A percentile compares a stretch with the other conserved stretches of the same genome.
Conservation (phyloP, 1,140 invertebrate species). For the Papilio glaucus region DNA sequence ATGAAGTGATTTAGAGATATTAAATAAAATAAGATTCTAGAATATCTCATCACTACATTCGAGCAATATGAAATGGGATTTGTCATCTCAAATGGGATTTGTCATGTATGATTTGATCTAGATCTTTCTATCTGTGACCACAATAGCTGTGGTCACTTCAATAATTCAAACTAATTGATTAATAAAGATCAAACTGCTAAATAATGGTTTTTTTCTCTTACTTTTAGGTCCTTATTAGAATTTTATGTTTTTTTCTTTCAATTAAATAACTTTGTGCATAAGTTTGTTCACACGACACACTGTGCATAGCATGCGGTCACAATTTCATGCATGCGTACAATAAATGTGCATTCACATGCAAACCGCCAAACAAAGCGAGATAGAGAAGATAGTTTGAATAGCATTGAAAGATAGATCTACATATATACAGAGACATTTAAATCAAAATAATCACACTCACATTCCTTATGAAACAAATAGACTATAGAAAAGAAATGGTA, state of each 20-base stretch:
- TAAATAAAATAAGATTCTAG: not conserved
- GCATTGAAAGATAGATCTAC: conserved; percentile 16
- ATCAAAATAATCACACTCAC: conserved; percentile 29
- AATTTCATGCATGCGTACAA: conserved; percentile 32
- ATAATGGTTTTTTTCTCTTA: not conserved
- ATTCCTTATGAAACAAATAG: not conserved
- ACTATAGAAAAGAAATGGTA: not conserved
- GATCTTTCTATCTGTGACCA: not conserved
- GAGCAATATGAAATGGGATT: conserved; percentile 14
- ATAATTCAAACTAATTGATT: not conserved
- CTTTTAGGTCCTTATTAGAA: not conserved
- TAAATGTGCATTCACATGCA: conserved; percentile 28
- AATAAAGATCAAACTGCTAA: not conserved
- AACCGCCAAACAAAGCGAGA: conserved; percentile 33
- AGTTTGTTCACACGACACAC: conserved; percentile 10
- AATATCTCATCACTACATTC: conserved; percentile 10
- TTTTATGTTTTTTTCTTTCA: not conserved
- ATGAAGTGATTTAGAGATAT: not conserved
- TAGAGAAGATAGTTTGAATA: conserved; percentile 11
- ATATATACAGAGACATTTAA: not conserved
- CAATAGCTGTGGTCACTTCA: not conserved
- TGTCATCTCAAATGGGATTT: not conserved
- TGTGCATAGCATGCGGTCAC: conserved; percentile 30
- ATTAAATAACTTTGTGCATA: conserved; percentile 12
- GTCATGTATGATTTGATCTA: not conserved